Conservation (phyloP, 2,797 vertebrate genomes). For the Phylloscopus collybita region DNA sequence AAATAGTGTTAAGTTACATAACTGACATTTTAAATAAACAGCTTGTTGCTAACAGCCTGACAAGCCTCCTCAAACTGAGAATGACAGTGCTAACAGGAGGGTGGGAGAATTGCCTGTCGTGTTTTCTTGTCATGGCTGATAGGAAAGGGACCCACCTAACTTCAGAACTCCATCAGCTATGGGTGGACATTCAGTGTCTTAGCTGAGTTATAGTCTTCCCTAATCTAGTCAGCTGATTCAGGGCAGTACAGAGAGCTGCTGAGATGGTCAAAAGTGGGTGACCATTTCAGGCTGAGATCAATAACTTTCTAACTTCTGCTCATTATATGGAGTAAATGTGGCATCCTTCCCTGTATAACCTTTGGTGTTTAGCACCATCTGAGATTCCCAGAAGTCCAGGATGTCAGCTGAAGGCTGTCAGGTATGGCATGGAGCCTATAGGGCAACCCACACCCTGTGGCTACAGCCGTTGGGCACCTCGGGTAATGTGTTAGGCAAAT, state of each 20-base stretch:
- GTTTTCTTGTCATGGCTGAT: not conserved
- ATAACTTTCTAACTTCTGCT: not conserved
- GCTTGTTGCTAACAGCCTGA: not conserved
- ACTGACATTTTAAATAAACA: slow-evolving; percentile 51
- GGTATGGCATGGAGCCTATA: not conserved
- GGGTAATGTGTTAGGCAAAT: not conserved
- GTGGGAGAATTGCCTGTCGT: not conserved
- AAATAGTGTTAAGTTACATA: slow-evolving; percentile 13
- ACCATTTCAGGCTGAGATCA: not conserved
- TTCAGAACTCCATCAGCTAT: not conserved
- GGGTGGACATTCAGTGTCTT: not conserved
- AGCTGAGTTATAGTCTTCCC: not conserved
- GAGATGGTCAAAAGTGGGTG: not conserved
- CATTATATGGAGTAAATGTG: not conserved
- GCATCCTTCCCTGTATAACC: not conserved
- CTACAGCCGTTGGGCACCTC: not conserved
- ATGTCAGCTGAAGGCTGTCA: not conserved
- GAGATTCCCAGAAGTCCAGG: not conserved
- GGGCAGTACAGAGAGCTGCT: not conserved
- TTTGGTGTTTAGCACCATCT: not conserved
- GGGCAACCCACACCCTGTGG: not conserved
- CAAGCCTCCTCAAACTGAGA: not conserved
- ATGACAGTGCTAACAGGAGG: not conserved
- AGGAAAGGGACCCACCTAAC: not conserved
- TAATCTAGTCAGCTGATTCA: not conserved